Evolutionary conservation across 2,888 invertebrate genomes (phyloP).

Genomic region (Liodrosophila aerea): DNA sequence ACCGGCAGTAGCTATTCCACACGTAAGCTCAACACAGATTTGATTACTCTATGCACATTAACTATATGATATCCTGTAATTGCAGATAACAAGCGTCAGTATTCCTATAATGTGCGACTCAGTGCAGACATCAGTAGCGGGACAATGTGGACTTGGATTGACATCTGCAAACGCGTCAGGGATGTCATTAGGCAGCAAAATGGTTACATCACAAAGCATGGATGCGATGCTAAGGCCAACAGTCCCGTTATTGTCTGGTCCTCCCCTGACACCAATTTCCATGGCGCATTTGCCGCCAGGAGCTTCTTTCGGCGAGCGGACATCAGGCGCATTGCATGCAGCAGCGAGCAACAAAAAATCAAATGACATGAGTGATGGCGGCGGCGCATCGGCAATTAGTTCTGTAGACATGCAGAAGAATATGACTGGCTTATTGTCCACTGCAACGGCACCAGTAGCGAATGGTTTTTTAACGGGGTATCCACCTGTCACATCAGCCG

Average conservation of each 20-base stretch:
- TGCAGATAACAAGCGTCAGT: conserved; percentile 38
- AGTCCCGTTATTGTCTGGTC: conserved; percentile 24
- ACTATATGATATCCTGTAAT: too few species aligned
- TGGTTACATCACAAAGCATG: conserved; percentile 32
- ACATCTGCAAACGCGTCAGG: conserved; percentile 25
- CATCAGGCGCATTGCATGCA: conserved; percentile 33
- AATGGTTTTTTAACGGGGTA: conserved; percentile 60
- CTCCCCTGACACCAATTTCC: conserved; percentile 26
- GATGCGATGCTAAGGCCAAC: conserved; percentile 29
- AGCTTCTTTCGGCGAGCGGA: conserved; percentile 45
- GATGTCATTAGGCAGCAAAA: conserved; percentile 35
- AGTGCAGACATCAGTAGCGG: conserved; percentile 22
- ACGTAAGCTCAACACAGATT: conserved; percentile 33
- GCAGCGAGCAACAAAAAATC: conserved; percentile 36
- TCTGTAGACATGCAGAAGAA: conserved; percentile 41
- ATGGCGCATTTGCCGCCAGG: conserved; percentile 31
- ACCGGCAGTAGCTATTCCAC: conserved; percentile 17
- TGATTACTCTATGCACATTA: not conserved
- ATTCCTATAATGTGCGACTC: conserved; percentile 44
- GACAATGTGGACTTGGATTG: conserved; percentile 18
- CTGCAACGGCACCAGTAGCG: conserved; percentile 24
- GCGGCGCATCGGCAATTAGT: not conserved
- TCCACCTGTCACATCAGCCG: conserved; percentile 38
- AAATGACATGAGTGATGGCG: conserved; percentile 32
- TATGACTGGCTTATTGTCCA: conserved; percentile 15